Percentiles rank a stretch among this genome's conserved stretches.
Evolutionary conservation across 2,797 vertebrate species (phyloP).

Genomic region (Phrynocephalus guinanensis): DNA sequence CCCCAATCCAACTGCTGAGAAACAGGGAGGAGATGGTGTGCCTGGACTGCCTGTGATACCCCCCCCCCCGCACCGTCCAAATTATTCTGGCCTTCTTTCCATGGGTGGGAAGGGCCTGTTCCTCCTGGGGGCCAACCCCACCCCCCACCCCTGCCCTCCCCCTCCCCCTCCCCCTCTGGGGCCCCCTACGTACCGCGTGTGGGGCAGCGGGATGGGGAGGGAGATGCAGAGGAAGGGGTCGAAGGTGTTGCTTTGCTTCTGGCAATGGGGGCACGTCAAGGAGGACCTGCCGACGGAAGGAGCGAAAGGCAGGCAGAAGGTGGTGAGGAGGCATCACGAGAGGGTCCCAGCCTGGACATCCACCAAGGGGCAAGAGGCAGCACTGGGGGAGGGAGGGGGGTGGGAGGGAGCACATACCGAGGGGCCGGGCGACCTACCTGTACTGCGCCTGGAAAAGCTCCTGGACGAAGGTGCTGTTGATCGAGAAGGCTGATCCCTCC

Average conservation of each 20-base stretch:
- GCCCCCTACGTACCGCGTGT: constrained; percentile 84
- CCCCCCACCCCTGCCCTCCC: neutral
- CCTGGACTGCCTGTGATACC: too few relatives aligned
- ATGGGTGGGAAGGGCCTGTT: too few relatives aligned
- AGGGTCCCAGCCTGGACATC: too few relatives aligned
- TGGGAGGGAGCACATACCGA: neutral
- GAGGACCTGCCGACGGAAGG: constrained; percentile 85
- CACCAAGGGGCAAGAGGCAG: too few relatives aligned
- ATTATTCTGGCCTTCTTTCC: neutral
- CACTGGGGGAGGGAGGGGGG: neutral
- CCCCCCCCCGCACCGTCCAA: too few relatives aligned
- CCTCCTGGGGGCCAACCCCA: too few relatives aligned
- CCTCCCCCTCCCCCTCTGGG: too few relatives aligned
- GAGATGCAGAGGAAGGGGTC: constrained; percentile 99
- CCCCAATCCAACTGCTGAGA: too few relatives aligned
- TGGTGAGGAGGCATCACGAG: neutral
- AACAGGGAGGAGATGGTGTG: too few relatives aligned
- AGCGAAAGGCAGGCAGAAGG: neutral
- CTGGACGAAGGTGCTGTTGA: constrained; percentile 95
- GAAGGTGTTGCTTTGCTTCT: constrained; percentile 99
- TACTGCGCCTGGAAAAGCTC: constrained; percentile 99
- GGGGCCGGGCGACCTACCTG: constrained; percentile 79
- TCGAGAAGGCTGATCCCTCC: constrained; percentile 90
- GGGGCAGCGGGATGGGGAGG: constrained; percentile 94
- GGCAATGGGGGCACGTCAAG: constrained; percentile 97